phyloP scores from a whole-genome alignment of 2,888 invertebrate genomes.

The Muschampia plurimacula region DNA sequence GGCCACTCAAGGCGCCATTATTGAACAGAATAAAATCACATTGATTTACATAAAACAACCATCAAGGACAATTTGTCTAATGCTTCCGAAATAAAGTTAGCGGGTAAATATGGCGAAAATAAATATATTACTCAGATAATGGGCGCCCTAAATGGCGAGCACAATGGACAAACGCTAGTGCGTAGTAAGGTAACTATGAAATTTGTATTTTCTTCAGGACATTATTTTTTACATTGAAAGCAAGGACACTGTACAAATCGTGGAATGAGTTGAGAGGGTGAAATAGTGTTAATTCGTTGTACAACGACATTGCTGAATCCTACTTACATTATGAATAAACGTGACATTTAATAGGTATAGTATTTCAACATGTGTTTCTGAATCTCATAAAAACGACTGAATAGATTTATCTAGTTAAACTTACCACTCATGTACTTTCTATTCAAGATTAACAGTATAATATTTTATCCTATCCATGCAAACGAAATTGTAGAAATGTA shows the following conservation, averaged over 20 bases:
- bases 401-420: too few species aligned
- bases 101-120: conserved; percentile 49
- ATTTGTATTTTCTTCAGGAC: conserved; percentile 4
- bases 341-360: too few species aligned
- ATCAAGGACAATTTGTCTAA: conserved; percentile 68
- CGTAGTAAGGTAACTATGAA: neutral
- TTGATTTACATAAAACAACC: conserved; percentile 73
- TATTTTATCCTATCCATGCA: too few species aligned
- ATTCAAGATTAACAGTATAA: too few species aligned
- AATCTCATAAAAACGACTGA: too few species aligned
- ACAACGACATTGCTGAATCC: neutral
- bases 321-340: too few species aligned
- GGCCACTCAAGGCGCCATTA: conserved; percentile 30
- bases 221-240: neutral
- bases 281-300: neutral
- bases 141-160: conserved; percentile 57
- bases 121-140: conserved; percentile 54
- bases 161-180: conserved; percentile 54
- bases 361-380: too few species aligned
- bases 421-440: too few species aligned
- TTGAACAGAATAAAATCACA: conserved; percentile 38
- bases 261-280: too few species aligned
- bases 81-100: conserved; percentile 60
- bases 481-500: too few species aligned
- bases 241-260: neutral